These are phyloP conservation scores for Caenorhabditis plicata DNA, from an alignment of 2,888 invertebrate species.

Conservation along the genomic window DNA sequence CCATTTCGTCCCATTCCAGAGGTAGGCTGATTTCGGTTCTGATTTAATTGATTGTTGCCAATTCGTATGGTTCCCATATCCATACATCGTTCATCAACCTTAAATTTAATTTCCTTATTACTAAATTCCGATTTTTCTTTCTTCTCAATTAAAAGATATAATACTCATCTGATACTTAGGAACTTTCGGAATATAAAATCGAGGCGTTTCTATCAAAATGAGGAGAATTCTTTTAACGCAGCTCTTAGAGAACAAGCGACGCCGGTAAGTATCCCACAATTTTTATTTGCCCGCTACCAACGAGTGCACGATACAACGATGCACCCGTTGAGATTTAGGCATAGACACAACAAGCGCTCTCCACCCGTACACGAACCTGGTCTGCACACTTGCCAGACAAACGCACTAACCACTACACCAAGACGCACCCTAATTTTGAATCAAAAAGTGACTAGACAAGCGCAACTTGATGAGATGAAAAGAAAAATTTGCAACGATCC, in stretches of 20 bases:
- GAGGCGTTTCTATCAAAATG: too few species aligned
- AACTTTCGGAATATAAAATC: too few species aligned
- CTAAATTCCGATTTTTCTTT: too few species aligned
- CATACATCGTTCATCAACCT: slow-evolving; percentile 26
- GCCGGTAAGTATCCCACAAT: slow-evolving; percentile 36
- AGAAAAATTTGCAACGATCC: not conserved
- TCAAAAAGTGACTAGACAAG: not conserved
- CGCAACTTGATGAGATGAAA: not conserved
- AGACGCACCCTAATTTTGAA: not conserved
- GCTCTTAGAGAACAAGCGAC: slow-evolving; percentile 11
- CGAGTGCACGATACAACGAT: slow-evolving; percentile 21
- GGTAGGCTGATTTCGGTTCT: not conserved
- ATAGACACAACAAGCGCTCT: slow-evolving; percentile 3
- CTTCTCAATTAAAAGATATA: too few species aligned
- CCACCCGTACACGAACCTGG: too few species aligned
- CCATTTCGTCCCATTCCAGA: slow-evolving; percentile 26
- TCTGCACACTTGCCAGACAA: not conserved
- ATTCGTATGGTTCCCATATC: slow-evolving; percentile 61
- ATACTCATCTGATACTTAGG: too few species aligned
- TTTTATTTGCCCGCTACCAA: slow-evolving; percentile 32
- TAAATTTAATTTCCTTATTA: too few species aligned
- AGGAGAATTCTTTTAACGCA: slow-evolving; percentile 40
- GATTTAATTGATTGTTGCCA: slow-evolving; percentile 16
- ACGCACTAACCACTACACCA: slow-evolving; percentile 18
- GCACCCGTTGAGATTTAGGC: slow-evolving; percentile 30